Conservation (phyloP, 2,888 invertebrate genomes). For the Archaeoteleia sp. region DNA sequence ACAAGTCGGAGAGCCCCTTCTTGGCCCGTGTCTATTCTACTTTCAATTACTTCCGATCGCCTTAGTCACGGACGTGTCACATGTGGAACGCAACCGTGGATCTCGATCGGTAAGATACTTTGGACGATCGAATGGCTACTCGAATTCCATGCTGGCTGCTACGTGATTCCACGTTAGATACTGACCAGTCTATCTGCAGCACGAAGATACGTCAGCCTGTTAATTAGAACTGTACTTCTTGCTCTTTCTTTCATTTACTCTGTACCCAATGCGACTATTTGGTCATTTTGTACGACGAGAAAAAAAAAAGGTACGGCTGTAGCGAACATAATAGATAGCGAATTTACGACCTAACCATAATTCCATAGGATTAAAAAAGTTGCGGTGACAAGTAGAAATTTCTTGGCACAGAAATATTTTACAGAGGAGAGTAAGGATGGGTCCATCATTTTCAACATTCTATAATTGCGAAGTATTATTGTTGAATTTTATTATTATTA, state of each 20-base stretch:
- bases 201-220: constrained; percentile 19
- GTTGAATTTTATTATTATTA: too few relatives aligned
- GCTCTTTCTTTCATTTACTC: constrained; percentile 7
- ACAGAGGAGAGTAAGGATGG: too few relatives aligned
- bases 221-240: constrained; percentile 33
- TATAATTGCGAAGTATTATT: too few relatives aligned
- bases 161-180: constrained; percentile 34
- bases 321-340: constrained; percentile 7
- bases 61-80: constrained; percentile 55
- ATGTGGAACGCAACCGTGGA: constrained; percentile 51
- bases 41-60: constrained; percentile 56
- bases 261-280: not conserved
- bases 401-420: too few relatives aligned
- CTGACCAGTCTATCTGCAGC: constrained; percentile 1
- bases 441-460: too few relatives aligned
- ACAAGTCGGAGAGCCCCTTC: constrained; percentile 35
- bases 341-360: too few relatives aligned
- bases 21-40: constrained; percentile 52
- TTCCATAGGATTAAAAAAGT: too few relatives aligned
- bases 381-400: too few relatives aligned
- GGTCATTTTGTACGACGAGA: too few relatives aligned
- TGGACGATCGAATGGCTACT: constrained; percentile 31
- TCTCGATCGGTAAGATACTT: constrained; percentile 33
- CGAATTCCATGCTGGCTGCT: constrained; percentile 28
- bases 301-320: not conserved